phyloP scores from a whole-genome alignment of 2,797 vertebrate genomes.

The Erpetoichthys calabaricus region DNA sequence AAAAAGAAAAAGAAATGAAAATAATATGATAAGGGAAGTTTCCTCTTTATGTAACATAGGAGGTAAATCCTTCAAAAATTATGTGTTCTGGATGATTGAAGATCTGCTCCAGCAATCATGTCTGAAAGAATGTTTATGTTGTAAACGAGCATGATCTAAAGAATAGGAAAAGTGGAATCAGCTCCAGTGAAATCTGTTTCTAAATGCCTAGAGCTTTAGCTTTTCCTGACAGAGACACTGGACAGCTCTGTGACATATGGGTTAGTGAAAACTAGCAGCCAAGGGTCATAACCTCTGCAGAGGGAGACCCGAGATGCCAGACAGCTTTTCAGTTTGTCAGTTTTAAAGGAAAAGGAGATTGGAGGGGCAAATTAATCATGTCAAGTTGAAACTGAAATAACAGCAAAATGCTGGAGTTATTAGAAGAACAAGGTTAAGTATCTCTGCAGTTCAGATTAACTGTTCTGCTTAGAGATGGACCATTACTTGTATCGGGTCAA shows the following conservation, averaged over 20 bases:
- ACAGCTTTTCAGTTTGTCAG: too few species aligned
- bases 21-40: slow-evolving; percentile 9
- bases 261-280: slow-evolving; percentile 34
- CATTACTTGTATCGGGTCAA: too few species aligned
- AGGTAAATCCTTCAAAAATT: slow-evolving; percentile 16
- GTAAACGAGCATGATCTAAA: slow-evolving; percentile 32
- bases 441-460: too few species aligned
- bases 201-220: slow-evolving; percentile 31
- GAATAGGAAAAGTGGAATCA: slow-evolving; percentile 36
- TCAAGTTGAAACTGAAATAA: too few species aligned
- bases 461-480: too few species aligned
- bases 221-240: slow-evolving; percentile 36
- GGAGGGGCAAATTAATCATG: too few species aligned
- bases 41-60: slow-evolving; percentile 10
- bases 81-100: slow-evolving; percentile 39
- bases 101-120: slow-evolving; percentile 43
- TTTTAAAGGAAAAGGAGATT: too few species aligned
- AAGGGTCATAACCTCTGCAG: slow-evolving; percentile 51
- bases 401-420: too few species aligned
- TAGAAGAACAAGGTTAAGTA: too few species aligned
- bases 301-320: slow-evolving; percentile 6
- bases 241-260: slow-evolving; percentile 51
- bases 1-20: background rate
- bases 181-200: slow-evolving; percentile 43
- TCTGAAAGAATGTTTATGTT: slow-evolving; percentile 37